phyloP scores from a whole-genome alignment of 2,888 invertebrate species.

The Patella pellucida region DNA sequence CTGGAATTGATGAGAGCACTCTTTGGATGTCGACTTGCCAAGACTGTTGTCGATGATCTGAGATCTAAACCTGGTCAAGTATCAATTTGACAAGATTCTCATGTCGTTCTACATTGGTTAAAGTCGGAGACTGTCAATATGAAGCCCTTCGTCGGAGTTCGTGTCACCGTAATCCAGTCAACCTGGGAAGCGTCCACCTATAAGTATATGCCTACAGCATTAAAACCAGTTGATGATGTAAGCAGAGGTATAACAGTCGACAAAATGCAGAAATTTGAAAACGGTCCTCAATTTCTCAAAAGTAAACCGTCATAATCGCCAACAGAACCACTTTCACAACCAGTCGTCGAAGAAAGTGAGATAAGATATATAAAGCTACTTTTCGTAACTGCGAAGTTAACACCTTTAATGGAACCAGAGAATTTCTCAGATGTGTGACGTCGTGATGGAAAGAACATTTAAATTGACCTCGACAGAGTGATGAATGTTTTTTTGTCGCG shows the following conservation, averaged over 20 bases:
- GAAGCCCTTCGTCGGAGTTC: slow-evolving; percentile 20
- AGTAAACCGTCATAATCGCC: slow-evolving; percentile 12
- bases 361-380: neutral
- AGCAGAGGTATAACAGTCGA: slow-evolving; percentile 23
- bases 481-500: too few species aligned
- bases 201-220: slow-evolving; percentile 16
- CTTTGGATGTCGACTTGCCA: slow-evolving; percentile 16
- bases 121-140: slow-evolving; percentile 16
- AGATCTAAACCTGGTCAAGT: slow-evolving; percentile 6
- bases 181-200: neutral
- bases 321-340: neutral
- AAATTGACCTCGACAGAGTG: too few species aligned
- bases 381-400: neutral
- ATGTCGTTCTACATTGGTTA: slow-evolving; percentile 22
- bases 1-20: slow-evolving; percentile 19
- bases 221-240: slow-evolving; percentile 25
- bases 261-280: slow-evolving; percentile 4
- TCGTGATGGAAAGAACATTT: too few species aligned
- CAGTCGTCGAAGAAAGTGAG: neutral
- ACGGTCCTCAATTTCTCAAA: slow-evolving; percentile 21
- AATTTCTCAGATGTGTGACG: too few species aligned
- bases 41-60: slow-evolving; percentile 1
- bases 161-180: slow-evolving; percentile 22
- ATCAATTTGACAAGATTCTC: neutral
- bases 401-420: slow-evolving; percentile 9